Base-by-base conservation (phyloP, 1,140 invertebrate genomes). In the Trissolcus basalis region DNA sequence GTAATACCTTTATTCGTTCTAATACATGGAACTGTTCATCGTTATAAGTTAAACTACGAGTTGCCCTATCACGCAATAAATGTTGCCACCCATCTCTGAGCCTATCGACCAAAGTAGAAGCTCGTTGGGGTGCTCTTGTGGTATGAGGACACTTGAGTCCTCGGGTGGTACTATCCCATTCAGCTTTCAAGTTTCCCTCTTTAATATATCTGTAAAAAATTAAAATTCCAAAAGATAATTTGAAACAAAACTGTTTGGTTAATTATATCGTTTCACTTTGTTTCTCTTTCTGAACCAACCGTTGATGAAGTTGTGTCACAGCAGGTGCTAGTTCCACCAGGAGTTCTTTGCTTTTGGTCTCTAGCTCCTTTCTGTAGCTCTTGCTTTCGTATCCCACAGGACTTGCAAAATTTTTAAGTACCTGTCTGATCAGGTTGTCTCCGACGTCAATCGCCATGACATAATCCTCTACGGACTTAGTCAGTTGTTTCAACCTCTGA, bases 11-110 rank as follows among this genome's bases (percentile, higher is more conserved):
- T 36, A 92, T 91, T 82, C 96, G 92, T 90, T 97, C 96, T 49
- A 97, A 88, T 44, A 96, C 93, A 87, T 97, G 96, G 83, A 97
- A 96, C 86, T 97, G 96, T 87, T 97, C 96, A 88, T 97, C 96
- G 83, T 97, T 96, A 84, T 96, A 96, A 0, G 95, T 96, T 1
- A 97, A 86, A 64, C 91, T 93, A 69, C 94, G 90, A 8, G 95
- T 95, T 14, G 95, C 95, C 78, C 95, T 90, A 89, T 97, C 95
- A 41, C 96, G 90, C 19, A 96, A 90, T 48, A 97, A 89, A 90
- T 96, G 95, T 87, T 97, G 96, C 96, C 96, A 97, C 0, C 95
- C 96, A 78, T 97, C 96, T 35, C 95, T 89, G 63, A 97, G 87
- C 64, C 94, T 91, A 77, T 94, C 92, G 0, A 95, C 93, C 49